Base-by-base conservation (phyloP, 2,888 invertebrate species). In the Pseudococcus jackbeardsleyi region DNA sequence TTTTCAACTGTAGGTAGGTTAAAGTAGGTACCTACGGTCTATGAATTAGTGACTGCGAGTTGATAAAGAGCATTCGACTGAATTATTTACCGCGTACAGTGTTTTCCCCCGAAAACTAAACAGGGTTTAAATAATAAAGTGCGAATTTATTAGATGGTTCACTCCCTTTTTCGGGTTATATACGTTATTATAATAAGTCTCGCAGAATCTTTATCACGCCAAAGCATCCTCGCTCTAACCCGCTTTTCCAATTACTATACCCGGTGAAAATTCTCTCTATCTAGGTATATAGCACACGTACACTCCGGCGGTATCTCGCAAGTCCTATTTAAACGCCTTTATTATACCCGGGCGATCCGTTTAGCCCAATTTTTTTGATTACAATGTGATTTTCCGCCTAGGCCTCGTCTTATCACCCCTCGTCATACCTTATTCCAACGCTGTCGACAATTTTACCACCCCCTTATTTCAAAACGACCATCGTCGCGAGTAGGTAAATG, bases 111-210 rank as follows among this genome's bases (percentile, higher is more conserved):
- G 46, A 82, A 42, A 46, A 46, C 46, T 46, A 46, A 82, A 42
- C 42, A 82, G 42, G 79, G 79, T 46, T 82, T 82, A 82, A 82
- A 82, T 82, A 82, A 82, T 82, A 46, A 82, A 82, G 79, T 46
- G 79, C 46, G 46, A 82, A 82, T 82, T 82, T 82, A 82, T 82
- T 82, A 82, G 79, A 82, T 19, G 46, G 42, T 82, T 82, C 79
- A 82, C 79, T 82, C 79, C 79, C 79, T 82, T 82, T 82, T 82
- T 39, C 19, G 79, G 79, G 19, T 82, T 82, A 82, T 82, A 46
- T 82, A 82, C 46, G 46, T 82, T 82, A 82, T 82, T 82, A 82
- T 82, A 42, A 77, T 77, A 46, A 82, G 79, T 82, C 79, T 82
- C 5, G 42, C 33, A 12, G 79, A 82, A 82, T 82, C 79, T 82